Evolutionary conservation across 2,888 invertebrate species (phyloP), one percentile per base, ranked within the genome.

Genomic region (Camponotus fellah): DNA sequence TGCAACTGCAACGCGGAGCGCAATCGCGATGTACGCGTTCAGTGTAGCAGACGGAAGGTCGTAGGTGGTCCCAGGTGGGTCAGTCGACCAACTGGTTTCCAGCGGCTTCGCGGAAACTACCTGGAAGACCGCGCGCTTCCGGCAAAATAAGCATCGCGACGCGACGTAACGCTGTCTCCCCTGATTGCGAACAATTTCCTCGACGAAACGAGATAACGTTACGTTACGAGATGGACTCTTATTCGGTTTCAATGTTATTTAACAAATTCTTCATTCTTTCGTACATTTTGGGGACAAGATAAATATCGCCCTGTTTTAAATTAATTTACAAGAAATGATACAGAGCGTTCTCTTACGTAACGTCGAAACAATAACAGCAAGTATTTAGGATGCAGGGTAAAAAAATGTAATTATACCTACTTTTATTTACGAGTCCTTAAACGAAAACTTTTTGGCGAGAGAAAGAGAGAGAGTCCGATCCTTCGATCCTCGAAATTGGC

Each of bases 61-160:
- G 10, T 43, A 88, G 86, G 88, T 88, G 86, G 46, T 87, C 86
- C 66, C 85, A 90, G 90, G 90, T 90, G 86, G 89, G 89, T 90
- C 84, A 90, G 85, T 90, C 90, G 89, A 87, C 86, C 88, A 89
- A 86, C 89, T 84, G 90, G 88, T 90, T 90, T 90, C 85, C 85
- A 84, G 62, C 81, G 72, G 76, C 83, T 88, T 88, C 83, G 66
- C 79, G 74, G 84, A 88, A 85, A 43, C 37, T 46, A 76, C 87
- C 85, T 82, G 85, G 83, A 86, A 89, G 71, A 80, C 34, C 79
- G 69, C 40, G 69, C 56, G 77, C 40, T 77, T 77, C 69, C 56
- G 69, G 6, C 32, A 21, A 26, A 79, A 80, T 80, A 80, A 80
- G 17, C 49, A n/a, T 49, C 12, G 79, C 71, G 46, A 71, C 8